A percentile compares a stretch with the other conserved stretches of the same genome.
These are phyloP conservation scores for Propithecus coquereli DNA, from an alignment of 2,113 vertebrate genomes.

Conservation along the genomic window DNA sequence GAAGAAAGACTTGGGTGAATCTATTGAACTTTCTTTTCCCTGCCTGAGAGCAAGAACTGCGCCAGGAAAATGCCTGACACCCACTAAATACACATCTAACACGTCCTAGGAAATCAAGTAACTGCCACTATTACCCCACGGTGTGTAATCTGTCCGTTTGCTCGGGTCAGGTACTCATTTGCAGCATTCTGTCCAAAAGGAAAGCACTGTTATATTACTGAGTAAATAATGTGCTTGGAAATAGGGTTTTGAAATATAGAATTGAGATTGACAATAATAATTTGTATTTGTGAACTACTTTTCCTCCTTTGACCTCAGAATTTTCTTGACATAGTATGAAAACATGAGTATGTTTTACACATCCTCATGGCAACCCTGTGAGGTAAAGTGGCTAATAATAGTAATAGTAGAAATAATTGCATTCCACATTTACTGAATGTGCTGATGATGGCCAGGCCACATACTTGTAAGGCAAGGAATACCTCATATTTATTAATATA, in stretches of 20 bases:
- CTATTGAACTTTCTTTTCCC: neutral
- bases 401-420: fast-evolving
- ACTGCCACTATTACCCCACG: fast-evolving
- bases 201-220: neutral
- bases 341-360: fast-evolving
- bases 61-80: neutral
- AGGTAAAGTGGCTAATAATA: neutral
- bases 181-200: neutral
- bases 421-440: fast-evolving
- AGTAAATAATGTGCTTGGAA: neutral
- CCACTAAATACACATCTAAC: neutral
- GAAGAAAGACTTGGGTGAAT: neutral
- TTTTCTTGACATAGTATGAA: neutral
- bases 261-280: neutral
- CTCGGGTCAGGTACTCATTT: neutral
- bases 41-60: fast-evolving
- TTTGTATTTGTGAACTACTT: neutral
- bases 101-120: neutral
- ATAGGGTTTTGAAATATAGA: neutral
- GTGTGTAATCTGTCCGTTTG: neutral
- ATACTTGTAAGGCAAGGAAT: fast-evolving
- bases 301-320: neutral
- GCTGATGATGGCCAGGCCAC: fast-evolving
- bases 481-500: fast-evolving
- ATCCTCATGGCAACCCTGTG: neutral